Percentiles rank a stretch among this genome's conserved stretches.
phyloP scores from a whole-genome alignment of 2,113 vertebrate genomes.

The Calonectris borealis region DNA sequence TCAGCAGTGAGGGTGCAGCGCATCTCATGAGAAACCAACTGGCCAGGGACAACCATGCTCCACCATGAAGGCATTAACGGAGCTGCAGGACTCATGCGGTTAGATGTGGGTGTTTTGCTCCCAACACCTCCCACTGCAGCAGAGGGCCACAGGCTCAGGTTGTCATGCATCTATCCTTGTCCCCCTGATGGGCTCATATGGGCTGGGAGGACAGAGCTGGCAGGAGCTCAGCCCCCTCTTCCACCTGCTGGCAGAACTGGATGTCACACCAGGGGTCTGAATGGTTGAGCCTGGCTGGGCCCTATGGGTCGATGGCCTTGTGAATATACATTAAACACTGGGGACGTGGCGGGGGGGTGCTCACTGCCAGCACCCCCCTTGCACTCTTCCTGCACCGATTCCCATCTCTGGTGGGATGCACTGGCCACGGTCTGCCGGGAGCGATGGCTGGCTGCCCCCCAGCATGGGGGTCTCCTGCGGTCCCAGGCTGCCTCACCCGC shows the following conservation, averaged over 20 bases:
- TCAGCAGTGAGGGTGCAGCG: neutral
- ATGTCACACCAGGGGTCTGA: neutral
- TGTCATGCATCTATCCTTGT: neutral
- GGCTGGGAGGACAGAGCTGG: neutral
- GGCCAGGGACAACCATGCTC: neutral
- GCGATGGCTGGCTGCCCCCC: accelerated
- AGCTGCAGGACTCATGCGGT: accelerated
- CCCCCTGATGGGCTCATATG: neutral
- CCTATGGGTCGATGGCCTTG: neutral
- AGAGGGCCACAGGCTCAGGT: too few species aligned
- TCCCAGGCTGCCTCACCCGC: neutral
- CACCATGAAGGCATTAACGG: neutral
- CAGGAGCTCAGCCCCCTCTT: neutral
- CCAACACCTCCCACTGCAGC: neutral
- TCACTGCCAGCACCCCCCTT: accelerated
- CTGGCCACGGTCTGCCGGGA: accelerated
- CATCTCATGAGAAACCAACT: neutral
- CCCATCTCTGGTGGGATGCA: neutral
- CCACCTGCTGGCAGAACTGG: neutral
- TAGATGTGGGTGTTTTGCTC: neutral
- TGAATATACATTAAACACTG: neutral
- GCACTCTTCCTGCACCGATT: neutral
- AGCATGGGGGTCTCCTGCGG: neutral
- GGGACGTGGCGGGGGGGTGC: neutral
- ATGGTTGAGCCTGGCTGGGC: accelerated